phyloP scores from a whole-genome alignment of 1,140 invertebrate genomes.

The Drosophila saltans region DNA sequence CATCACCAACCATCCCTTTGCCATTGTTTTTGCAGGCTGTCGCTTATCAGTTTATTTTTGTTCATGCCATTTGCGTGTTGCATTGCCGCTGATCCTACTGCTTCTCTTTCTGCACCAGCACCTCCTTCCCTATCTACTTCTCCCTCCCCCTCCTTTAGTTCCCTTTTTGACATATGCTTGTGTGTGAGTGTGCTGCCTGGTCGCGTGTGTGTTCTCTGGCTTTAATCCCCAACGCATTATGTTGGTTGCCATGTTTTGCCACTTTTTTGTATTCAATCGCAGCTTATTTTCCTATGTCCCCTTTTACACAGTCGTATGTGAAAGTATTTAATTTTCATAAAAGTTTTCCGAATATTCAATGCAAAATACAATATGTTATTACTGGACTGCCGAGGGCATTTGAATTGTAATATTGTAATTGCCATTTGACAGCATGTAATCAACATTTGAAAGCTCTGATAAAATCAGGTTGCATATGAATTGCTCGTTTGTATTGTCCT shows the following conservation, averaged over 20 bases:
- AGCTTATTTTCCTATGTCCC: constrained; percentile 30
- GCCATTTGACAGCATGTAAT: constrained; percentile 12
- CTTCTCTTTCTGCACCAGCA: constrained; percentile 11
- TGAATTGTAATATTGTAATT: constrained; percentile 25
- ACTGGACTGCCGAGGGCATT: constrained; percentile 4
- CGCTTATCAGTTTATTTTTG: constrained; percentile 76
- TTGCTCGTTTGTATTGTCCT: not conserved
- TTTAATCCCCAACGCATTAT: constrained; percentile 68
- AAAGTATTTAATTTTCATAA: constrained; percentile 39
- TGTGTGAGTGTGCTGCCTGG: constrained; percentile 17
- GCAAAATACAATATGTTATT: constrained; percentile 22
- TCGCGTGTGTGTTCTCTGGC: constrained; percentile 43
- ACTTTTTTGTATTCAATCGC: constrained; percentile 32
- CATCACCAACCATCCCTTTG: not conserved
- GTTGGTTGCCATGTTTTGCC: constrained; percentile 45
- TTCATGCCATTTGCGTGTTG: constrained; percentile 62
- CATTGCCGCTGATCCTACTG: constrained; percentile 53
- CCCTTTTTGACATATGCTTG: constrained; percentile 58
- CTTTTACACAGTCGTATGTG: not conserved
- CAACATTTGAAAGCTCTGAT: not conserved
- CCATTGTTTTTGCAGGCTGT: constrained; percentile 65
- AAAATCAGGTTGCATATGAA: constrained; percentile 3
- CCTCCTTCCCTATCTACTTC: not conserved
- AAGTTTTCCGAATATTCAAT: constrained; percentile 23
- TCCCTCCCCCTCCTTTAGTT: constrained; percentile 7